phyloP scores from a whole-genome alignment of 2,113 vertebrate species.

The Antidorcas marsupialis region DNA sequence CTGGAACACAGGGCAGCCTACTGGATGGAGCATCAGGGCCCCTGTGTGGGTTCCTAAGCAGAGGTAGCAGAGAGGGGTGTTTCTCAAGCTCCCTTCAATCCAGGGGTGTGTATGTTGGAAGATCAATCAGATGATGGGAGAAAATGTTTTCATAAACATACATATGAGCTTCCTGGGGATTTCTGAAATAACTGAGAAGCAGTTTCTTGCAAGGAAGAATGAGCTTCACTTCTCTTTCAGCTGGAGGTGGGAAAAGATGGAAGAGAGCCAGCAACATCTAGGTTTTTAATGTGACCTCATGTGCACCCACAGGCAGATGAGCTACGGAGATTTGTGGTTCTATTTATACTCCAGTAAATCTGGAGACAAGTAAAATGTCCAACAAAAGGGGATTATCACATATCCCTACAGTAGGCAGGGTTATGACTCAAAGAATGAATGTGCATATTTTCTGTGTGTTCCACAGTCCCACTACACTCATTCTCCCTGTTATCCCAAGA shows the following conservation, averaged over 20 bases:
- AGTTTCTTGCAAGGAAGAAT: neutral
- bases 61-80: neutral
- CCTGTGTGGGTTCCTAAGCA: fast-evolving
- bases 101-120: no score
- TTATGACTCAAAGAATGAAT: neutral
- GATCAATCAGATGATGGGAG: neutral
- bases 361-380: neutral
- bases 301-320: neutral
- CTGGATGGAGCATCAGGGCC: neutral
- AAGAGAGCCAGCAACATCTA: neutral
- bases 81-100: neutral
- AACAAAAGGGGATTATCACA: neutral
- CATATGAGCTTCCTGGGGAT: neutral
- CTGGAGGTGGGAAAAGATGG: neutral
- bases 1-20: neutral
- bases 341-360: neutral
- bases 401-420: neutral
- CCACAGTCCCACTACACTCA: neutral
- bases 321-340: neutral
- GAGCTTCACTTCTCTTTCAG: neutral
- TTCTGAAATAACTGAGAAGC: neutral
- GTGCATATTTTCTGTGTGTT: neutral
- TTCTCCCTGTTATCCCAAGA: neutral
- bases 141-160: neutral
- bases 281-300: neutral